Evolutionary conservation across 1,140 invertebrate genomes (phyloP), one percentile per base, ranked within the genome.

Genomic region (Drosophila tropicalis): DNA sequence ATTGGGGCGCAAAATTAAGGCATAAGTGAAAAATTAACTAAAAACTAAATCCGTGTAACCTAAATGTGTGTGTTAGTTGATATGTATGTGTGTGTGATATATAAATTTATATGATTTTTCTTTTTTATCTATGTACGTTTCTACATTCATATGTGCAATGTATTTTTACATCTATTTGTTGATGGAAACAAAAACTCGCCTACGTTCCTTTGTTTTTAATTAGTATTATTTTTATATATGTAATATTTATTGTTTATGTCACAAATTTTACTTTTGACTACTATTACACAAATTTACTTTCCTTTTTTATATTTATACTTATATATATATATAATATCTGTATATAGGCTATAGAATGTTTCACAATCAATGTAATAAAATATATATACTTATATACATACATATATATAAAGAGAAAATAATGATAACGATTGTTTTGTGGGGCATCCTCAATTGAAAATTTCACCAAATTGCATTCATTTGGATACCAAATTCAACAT

Each of bases 1-100:
- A 87, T 76, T 92, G 69, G 93, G 93, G 3, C 92, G 94, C 70
- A 92, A 93, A 68, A 91, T 94, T 44, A 94, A 94, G 90, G 92
- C 93, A 58, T 94, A 94, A 79, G 29, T 29, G 75, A 47, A 22
- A 58, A 41, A 63, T 56, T 61, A 51, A 51, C 44, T 51, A 25
- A 40, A 19, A 44, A 57, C 15, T 39, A 22, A 57, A 41, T n/a
- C 29, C 29, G n/a, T 58, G 56, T 44, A 51, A 58, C 40, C 47
- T 71, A 13, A 39, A 19, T 51, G 69, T 66, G 72, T 68, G 25
- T 76, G 57, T 80, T 71, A 64, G 77, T 79, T 61, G 71, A 79
- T 79, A 65, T 57, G 41, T 62, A 57, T 56, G 69, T 76, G 9
- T 65, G 47, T 70, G 29, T 57, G n/a, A 44, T 58, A 44, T 39